Conservation (phyloP, 2,888 invertebrate species). For the Bhutanitis thaidina region DNA sequence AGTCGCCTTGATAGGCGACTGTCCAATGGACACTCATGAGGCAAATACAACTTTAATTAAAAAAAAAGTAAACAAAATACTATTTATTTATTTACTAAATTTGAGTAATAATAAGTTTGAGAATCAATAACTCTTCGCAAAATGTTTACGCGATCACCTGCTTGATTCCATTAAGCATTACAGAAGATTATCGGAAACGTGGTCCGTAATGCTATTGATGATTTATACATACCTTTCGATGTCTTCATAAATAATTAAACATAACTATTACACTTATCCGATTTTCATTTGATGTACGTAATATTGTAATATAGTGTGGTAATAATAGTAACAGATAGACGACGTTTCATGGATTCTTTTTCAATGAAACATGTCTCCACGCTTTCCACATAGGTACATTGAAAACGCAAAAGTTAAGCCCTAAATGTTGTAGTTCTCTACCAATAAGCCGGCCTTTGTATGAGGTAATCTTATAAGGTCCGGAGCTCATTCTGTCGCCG, state of each 20-base stretch:
- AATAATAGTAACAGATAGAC: slow-evolving; percentile 7
- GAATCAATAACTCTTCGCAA: slow-evolving; percentile 39
- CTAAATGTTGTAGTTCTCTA: slow-evolving; percentile 51
- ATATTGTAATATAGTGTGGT: background rate
- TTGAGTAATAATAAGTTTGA: slow-evolving; percentile 33
- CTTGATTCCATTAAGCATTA: slow-evolving; percentile 73
- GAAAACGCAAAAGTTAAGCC: slow-evolving; percentile 54
- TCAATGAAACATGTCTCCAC: slow-evolving; percentile 13
- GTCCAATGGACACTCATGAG: too few species aligned
- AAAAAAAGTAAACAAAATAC: too few species aligned
- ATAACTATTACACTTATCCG: slow-evolving; percentile 1
- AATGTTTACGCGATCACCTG: slow-evolving; percentile 67
- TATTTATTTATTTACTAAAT: too few species aligned
- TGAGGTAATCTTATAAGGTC: slow-evolving; percentile 48
- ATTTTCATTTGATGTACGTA: background rate
- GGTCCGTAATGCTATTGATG: slow-evolving; percentile 7
- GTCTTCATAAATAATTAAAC: slow-evolving; percentile 11
- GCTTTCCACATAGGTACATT: slow-evolving; percentile 11
- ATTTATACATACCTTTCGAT: slow-evolving; percentile 3
- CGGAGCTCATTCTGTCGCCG: slow-evolving; percentile 53
- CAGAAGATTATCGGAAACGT: slow-evolving; percentile 42
- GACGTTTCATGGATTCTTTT: slow-evolving; percentile 1
- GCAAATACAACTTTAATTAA: too few species aligned
- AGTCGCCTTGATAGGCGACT: too few species aligned
- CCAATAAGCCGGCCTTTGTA: slow-evolving; percentile 65